Base-by-base conservation (phyloP, 2,888 invertebrate species). In the Drosophila quasianomalipes region DNA sequence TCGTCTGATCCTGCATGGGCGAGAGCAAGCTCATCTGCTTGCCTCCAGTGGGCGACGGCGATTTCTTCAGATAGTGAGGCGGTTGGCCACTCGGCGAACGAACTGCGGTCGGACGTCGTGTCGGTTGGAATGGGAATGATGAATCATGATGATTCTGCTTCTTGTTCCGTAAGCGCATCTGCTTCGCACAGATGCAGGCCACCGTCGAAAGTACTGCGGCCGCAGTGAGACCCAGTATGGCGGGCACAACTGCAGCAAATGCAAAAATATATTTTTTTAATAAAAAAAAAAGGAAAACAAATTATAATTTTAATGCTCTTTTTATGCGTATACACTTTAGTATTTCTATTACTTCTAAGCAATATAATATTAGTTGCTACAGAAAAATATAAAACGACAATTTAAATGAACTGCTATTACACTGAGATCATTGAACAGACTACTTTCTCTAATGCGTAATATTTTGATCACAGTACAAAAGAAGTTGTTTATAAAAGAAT, bases 51-150 rank as follows among this genome's bases (percentile, higher is more conserved):
- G 98, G 98, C 74, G 97, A 97, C 0, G 98, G 98, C n/a, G 97
- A 97, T 94, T 98, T 98, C 94, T 98, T 97, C 92, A 98, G 94
- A 93, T 97, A 98, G 93, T 97, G 97, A 33, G 95, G 94, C 35
- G 96, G 96, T 77, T 95, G 95, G 19, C 96, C 97, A 62, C 96
- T 97, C 0, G 98, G 98, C 74, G 97, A 97, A 81, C 97, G 96
- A 64, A 98, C 97, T 96, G 93, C 94, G 19, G 93, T 93, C 89
- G 93, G 93, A 94, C 93, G 93, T 61, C 93, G 85, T 35, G 93
- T 92, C 74, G 93, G 93, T 85, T 93, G 93, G 72, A 93, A 93
- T 70, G 93, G 93, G 65, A 93, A 92, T 7, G 92, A 91, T 22
- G 92, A 88, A 70, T 93, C 93, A 68, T 93, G 93, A 70, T 92